Base-by-base conservation (phyloP, 2,113 vertebrate species). In the Odocoileus hemionus region DNA sequence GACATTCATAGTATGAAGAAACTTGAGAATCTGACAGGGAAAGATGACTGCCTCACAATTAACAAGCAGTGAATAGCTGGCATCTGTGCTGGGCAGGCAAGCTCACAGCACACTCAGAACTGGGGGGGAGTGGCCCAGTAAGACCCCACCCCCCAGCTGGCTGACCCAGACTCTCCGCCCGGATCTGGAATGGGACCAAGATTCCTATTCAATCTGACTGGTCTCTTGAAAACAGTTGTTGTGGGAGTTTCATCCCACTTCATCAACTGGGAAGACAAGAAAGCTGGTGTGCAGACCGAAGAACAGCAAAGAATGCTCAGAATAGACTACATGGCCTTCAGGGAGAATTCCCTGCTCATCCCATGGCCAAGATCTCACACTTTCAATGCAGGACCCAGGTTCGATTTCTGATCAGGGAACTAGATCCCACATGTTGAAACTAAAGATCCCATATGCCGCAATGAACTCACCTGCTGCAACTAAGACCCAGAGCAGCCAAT, bases 121-220 rank as follows among this genome's bases (percentile, higher is more conserved):
- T 25, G 15, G 25, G 0, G 0, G 25, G 80, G 23, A 23, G n/a
- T 16, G 76, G 70, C 57, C 79, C 33, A 36, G 21, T 3, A 1
- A 1, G 43, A 52, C 23, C 74, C 17, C 19, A 28, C 5, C 64
- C 92, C 23, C 1, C 30, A 43, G 54, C 84, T 33, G 17, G 50
- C 23, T 50, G 13, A 21, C 12, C 7, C 39, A 83, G 30, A 23
- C 52, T 52, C 55, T 86, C 36, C 4, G 10, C 39, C 64, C 17
- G 78, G 30, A n/a, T 25, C 5, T 47, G 54, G 14, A 92, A 26
- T 10, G 60, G 54, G 87, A 83, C 54, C 52, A n/a, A 28, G 82
- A 45, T 82, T 87, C 54, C 54, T 64, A 60, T 91, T 64, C 83
- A 28, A 0, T 47, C 21, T 36, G 33, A 79, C 36, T 50, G 21